phyloP scores from a whole-genome alignment of 2,888 invertebrate species.

The Malacosoma neustria region DNA sequence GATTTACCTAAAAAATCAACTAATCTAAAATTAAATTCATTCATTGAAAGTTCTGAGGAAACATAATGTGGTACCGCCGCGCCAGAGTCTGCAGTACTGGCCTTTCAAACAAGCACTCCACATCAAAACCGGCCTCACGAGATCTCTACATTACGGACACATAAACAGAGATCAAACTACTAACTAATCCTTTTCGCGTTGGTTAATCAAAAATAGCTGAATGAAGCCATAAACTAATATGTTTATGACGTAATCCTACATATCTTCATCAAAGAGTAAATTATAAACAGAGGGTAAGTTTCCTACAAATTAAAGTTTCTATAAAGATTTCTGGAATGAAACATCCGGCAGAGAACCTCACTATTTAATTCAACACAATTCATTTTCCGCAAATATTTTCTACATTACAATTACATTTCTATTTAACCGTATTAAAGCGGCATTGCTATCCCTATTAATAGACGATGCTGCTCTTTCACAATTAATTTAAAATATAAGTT shows the following conservation, averaged over 20 bases:
- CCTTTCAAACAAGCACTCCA: background rate
- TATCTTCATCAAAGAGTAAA: background rate
- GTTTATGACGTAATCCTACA: background rate
- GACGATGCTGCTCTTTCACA: too few species aligned
- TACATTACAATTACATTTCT: too few species aligned
- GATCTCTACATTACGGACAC: background rate
- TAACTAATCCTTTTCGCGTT: background rate
- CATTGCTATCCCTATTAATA: too few species aligned
- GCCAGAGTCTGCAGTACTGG: background rate
- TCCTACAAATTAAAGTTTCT: too few species aligned
- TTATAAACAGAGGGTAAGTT: background rate
- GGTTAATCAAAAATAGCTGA: background rate
- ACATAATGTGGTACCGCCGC: background rate
- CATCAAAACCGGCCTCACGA: background rate
- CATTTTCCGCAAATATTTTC: too few species aligned
- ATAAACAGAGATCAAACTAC: background rate
- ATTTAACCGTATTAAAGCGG: too few species aligned
- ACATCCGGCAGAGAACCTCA: too few species aligned
- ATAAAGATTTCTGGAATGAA: too few species aligned
- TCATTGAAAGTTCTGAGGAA: background rate
- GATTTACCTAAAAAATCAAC: too few species aligned
- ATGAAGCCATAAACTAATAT: background rate
- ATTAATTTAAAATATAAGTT: too few species aligned
- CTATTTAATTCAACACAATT: too few species aligned
- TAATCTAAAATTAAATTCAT: background rate